Evolutionary conservation across 2,113 vertebrate genomes (phyloP).

Genomic region (Himantopus leucocephalus): DNA sequence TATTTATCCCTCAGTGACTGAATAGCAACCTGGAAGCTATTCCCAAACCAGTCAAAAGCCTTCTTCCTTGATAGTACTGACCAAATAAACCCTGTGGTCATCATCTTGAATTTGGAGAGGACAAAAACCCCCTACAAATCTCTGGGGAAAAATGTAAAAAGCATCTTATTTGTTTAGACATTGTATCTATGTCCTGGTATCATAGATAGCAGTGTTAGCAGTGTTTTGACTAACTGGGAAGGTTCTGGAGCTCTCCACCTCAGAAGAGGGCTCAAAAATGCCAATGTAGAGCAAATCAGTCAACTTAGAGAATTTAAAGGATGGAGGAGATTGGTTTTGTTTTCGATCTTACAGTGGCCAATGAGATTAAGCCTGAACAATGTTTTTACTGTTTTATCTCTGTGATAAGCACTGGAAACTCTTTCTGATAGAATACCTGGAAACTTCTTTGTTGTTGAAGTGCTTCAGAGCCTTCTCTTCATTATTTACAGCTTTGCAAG

Average conservation of each 20-base stretch:
- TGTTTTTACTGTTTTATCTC: neutral
- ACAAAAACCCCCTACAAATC: neutral
- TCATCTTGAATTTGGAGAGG: neutral
- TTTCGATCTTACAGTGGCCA: neutral
- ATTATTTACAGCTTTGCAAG: neutral
- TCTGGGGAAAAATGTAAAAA: neutral
- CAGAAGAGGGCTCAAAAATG: neutral
- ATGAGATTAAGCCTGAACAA: neutral
- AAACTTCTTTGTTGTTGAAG: neutral
- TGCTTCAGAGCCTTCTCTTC: neutral
- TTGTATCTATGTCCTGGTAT: neutral
- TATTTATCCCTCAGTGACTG: neutral
- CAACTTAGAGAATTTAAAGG: neutral
- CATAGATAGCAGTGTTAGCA: neutral
- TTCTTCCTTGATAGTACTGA: neutral
- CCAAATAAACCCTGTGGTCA: neutral
- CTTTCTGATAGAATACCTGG: neutral
- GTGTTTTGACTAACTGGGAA: neutral
- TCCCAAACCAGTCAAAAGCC: neutral
- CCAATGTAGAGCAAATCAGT: neutral
- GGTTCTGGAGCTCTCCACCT: neutral
- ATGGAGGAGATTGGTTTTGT: neutral
- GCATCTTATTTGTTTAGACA: neutral
- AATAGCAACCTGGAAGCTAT: neutral
- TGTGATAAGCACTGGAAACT: neutral